Evolutionary conservation across 92 coral and sea anemone species (phyloP), one percentile per base, ranked within the genome.

Genomic region (Pocillopora meandrina): DNA sequence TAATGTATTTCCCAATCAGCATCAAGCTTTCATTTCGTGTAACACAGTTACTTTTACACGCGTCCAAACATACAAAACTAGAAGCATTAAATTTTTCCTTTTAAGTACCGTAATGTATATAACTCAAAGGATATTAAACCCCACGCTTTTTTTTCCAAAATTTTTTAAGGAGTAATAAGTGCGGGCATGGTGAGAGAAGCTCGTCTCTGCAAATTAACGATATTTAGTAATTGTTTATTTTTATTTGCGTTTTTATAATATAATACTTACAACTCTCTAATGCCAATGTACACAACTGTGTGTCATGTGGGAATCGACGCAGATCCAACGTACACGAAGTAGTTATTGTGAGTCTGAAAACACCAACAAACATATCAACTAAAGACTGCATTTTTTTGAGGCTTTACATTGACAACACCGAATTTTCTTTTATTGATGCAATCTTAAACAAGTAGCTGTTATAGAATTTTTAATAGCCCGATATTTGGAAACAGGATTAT

Each of bases 251-350:
- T 71, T 1, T 16, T 0, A 17, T 1, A 19, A 1, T 10, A 26
- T 12, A 47, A 34, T 35, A 94, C 98, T 96, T 87, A 96, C 98
- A 96, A 82, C 98, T 96, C 85, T 96, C 98, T 18, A 95, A 62
- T 42, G 86, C 77, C 36, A 96, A 86, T 16, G 82, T 77, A 76
- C 98, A 96, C 61, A 20, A 36, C 82, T 96, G 98, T 58, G 90
- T 86, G 65, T 96, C 98, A 84, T 96, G 98, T 17, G 98, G 98
- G 75, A 94, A 96, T 26, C 87, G 88, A 82, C 95, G 95, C 55
- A 96, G 87, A 81, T 95, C 83, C 76, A 96, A 90, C 83, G 89
- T 92, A 85, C 98, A 96, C 1, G 98, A 89, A 15, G 96, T 92
- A 60, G 98, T 94, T 68, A 96, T 95, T 0, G 98, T 96, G 56